Conservation (phyloP, 2,113 vertebrate genomes). For the Bettongia penicillata region DNA sequence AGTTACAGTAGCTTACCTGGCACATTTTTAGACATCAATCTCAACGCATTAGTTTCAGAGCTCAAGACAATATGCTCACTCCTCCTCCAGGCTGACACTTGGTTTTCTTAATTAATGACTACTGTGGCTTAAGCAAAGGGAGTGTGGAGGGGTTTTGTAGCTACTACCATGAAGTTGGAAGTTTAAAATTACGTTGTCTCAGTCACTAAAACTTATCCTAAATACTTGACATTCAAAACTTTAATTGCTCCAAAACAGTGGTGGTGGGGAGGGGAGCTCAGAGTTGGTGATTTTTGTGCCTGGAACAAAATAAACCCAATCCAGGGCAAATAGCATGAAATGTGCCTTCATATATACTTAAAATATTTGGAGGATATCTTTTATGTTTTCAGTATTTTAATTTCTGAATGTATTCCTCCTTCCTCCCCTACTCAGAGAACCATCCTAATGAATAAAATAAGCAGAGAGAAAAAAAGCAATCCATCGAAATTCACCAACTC, state of each 20-base stretch:
- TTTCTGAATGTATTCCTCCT: background rate
- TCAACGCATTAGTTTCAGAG: background rate
- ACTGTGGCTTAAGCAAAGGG: background rate
- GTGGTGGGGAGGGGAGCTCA: background rate
- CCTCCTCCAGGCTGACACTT: background rate
- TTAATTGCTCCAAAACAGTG: background rate
- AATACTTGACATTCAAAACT: slow-evolving; percentile 44
- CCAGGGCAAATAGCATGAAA: background rate
- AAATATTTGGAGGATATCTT: background rate
- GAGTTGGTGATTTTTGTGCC: background rate
- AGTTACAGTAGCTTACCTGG: background rate
- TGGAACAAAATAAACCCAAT: background rate
- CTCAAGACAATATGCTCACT: background rate
- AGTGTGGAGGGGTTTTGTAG: background rate
- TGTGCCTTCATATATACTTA: background rate
- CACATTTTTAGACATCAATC: slow-evolving; percentile 19
- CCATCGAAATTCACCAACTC: background rate
- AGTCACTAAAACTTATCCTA: background rate
- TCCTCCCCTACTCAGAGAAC: background rate
- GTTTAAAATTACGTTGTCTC: background rate
- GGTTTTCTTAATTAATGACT: slow-evolving; percentile 27
- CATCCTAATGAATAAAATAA: background rate
- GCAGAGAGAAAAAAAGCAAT: background rate
- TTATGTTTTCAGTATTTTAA: background rate
- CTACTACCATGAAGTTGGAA: background rate